phyloP scores from a whole-genome alignment of 1,140 invertebrate genomes.

The Nebria ingens region DNA sequence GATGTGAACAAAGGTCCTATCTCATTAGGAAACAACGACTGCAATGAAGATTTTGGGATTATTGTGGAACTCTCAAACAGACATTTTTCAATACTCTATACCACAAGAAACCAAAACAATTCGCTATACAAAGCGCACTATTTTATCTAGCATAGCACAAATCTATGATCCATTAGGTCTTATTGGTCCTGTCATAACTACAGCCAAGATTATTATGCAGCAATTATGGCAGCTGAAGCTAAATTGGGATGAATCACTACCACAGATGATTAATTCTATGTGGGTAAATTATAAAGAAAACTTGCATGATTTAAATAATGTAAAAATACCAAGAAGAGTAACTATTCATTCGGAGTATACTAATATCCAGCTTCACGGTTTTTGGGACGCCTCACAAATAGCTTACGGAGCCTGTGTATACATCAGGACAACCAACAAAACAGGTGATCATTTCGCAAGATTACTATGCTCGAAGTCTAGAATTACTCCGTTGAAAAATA shows the following conservation, averaged over 20 bases:
- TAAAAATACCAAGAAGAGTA: slow-evolving; percentile 21
- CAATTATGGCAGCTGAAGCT: slow-evolving; percentile 30
- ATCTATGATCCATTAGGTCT: slow-evolving; percentile 35
- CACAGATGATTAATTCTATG: slow-evolving; percentile 17
- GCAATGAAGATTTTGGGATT: neutral
- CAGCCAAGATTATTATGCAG: slow-evolving; percentile 38
- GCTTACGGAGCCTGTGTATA: slow-evolving; percentile 36
- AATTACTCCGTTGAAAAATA: slow-evolving; percentile 28
- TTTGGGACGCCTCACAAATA: slow-evolving; percentile 27
- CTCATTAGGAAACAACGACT: neutral
- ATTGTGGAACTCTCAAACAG: neutral
- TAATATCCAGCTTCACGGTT: slow-evolving; percentile 20
- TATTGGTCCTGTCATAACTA: slow-evolving; percentile 31
- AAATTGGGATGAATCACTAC: slow-evolving; percentile 23
- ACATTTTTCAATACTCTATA: neutral
- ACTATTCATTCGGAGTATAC: neutral
- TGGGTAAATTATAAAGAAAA: too few relatives aligned
- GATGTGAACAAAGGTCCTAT: neutral
- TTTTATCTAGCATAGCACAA: slow-evolving; percentile 20
- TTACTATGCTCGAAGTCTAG: slow-evolving; percentile 28
- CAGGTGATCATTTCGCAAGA: neutral
- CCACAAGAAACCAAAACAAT: neutral
- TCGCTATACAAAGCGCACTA: slow-evolving; percentile 18
- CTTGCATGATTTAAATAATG: neutral
- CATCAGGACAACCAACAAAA: slow-evolving; percentile 16